A percentile compares a stretch with the other conserved stretches of the same genome.
These are phyloP conservation scores for Hemicentrotus pulcherrimus DNA, from an alignment of 35 echinoderm and acorn worm genomes.

Conservation along the genomic window DNA sequence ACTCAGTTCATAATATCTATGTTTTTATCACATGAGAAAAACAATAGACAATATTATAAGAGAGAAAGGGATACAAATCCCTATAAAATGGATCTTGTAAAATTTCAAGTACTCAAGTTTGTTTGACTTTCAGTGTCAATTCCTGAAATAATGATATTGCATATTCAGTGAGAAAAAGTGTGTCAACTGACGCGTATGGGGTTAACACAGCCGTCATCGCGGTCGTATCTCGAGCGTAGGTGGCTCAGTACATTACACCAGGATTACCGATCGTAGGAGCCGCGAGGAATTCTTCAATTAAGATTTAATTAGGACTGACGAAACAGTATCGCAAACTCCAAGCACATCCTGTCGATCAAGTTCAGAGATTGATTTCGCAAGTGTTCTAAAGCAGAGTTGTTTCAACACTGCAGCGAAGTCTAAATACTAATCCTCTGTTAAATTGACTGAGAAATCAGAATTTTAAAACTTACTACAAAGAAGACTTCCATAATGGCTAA, in stretches of 20 bases:
- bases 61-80: no score
- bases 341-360: neutral
- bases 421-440: no score
- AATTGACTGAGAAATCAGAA: no score
- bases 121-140: neutral
- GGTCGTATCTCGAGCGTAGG: neutral
- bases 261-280: neutral
- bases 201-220: neutral
- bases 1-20: no score
- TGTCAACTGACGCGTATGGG: neutral
- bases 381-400: neutral
- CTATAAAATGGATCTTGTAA: no score
- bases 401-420: neutral
- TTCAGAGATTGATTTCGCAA: neutral
- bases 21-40: no score
- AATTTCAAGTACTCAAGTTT: no score
- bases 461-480: no score
- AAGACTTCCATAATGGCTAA: no score
- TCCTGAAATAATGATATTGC: neutral
- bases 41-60: no score
- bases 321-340: neutral
- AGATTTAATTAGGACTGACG: conserved; percentile 34
- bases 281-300: conserved; percentile 31
- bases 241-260: neutral
- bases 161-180: neutral